phyloP scores from a whole-genome alignment of 2,888 invertebrate genomes.

The Plutella xylostella region DNA sequence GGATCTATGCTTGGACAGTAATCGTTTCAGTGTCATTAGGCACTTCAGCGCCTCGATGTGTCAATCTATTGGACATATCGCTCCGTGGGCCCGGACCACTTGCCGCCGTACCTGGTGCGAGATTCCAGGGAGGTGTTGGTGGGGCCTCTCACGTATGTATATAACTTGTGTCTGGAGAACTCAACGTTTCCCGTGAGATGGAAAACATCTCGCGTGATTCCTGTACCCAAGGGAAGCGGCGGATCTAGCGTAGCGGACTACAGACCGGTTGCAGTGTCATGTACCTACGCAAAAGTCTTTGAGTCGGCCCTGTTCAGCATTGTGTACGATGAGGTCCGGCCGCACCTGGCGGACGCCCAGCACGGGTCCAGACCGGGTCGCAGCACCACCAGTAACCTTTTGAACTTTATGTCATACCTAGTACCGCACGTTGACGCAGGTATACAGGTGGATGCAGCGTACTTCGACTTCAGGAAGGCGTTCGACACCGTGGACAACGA shows the following conservation, averaged over 20 bases:
- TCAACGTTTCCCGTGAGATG: background rate
- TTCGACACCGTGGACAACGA: conserved; percentile 9
- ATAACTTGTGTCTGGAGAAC: background rate
- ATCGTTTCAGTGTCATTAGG: too few species aligned
- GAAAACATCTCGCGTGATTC: background rate
- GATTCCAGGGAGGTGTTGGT: background rate
- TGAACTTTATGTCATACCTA: background rate
- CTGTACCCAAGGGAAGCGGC: background rate
- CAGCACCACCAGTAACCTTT: background rate
- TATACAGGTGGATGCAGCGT: background rate
- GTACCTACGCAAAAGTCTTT: background rate
- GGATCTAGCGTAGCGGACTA: background rate
- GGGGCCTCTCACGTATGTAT: background rate
- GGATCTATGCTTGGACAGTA: too few species aligned
- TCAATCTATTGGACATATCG: too few species aligned
- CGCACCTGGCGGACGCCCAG: background rate
- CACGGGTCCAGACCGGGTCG: background rate
- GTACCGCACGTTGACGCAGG: background rate
- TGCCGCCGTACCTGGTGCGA: background rate
- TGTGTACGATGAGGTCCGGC: background rate
- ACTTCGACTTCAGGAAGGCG: conserved; percentile 2
- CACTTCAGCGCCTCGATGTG: too few species aligned
- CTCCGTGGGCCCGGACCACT: background rate
- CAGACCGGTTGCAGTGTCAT: background rate
- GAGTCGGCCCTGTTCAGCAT: background rate